Evolutionary conservation across 1,140 invertebrate species (phyloP).

Genomic region (Aricia agestis): DNA sequence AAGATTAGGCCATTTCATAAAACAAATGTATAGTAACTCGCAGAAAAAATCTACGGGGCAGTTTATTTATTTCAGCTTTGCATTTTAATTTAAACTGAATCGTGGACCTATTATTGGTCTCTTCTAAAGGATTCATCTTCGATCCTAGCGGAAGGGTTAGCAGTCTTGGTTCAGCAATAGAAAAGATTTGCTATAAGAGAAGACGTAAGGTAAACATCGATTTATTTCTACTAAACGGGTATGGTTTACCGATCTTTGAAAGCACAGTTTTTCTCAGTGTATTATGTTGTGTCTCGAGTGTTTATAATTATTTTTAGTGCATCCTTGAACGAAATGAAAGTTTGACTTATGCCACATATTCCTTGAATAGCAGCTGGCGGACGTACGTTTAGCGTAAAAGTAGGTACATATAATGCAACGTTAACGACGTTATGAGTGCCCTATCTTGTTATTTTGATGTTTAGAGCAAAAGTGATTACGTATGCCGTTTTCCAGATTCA

Average conservation of each 20-base stretch:
- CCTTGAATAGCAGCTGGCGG: conserved; percentile 74
- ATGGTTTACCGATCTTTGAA: conserved; percentile 51
- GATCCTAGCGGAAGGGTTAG: conserved; percentile 71
- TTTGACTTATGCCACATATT: conserved; percentile 77
- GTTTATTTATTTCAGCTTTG: conserved; percentile 76
- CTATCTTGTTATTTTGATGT: conserved; percentile 39
- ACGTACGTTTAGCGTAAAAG: conserved; percentile 64
- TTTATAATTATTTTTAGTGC: conserved; percentile 76
- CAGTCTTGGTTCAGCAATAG: conserved; percentile 74
- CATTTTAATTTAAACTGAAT: conserved; percentile 75
- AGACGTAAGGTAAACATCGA: conserved; percentile 77
- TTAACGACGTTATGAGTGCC: conserved; percentile 50
- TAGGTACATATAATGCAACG: conserved; percentile 58
- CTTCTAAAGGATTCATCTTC: conserved; percentile 67
- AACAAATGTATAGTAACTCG: conserved; percentile 77
- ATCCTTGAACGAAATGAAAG: conserved; percentile 76
- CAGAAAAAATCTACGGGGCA: conserved; percentile 76
- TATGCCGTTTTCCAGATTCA: conserved; percentile 42
- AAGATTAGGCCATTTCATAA: conserved; percentile 77
- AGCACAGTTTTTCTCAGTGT: conserved; percentile 39
- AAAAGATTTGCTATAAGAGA: conserved; percentile 74
- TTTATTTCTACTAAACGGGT: conserved; percentile 70
- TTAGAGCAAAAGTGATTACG: conserved; percentile 33
- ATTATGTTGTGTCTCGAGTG: conserved; percentile 53
- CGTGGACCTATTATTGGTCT: conserved; percentile 66